phyloP scores from a whole-genome alignment of 2,797 vertebrate species.

The Oreortyx pictus region DNA sequence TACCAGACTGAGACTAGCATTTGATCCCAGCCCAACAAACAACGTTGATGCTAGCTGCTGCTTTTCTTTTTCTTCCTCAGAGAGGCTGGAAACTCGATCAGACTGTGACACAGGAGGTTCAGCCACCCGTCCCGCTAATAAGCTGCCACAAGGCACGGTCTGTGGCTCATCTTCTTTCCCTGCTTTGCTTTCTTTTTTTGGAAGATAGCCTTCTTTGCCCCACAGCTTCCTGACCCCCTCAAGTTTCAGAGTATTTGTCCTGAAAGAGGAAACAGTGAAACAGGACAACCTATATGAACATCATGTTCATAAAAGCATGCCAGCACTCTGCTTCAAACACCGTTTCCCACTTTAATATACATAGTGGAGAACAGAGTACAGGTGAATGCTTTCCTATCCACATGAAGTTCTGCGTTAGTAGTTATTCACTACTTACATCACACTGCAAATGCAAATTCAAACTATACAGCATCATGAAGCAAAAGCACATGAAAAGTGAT shows the following conservation, averaged over 20 bases:
- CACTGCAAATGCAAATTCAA: background rate
- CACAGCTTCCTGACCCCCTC: constrained; percentile 92
- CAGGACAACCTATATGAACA: background rate
- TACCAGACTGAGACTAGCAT: constrained; percentile 87
- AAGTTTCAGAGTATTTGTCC: constrained; percentile 86
- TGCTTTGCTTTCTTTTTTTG: constrained; percentile 81
- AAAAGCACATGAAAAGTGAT: background rate
- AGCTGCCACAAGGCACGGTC: constrained; percentile 62
- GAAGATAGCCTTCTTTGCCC: constrained; percentile 95
- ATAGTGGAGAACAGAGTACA: background rate
- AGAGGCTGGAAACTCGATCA: constrained; percentile 47
- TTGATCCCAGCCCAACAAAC: constrained; percentile 89
- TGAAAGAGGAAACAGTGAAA: constrained; percentile 47
- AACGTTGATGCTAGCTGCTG: constrained; percentile 90
- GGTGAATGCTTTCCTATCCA: background rate
- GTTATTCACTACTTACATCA: background rate
- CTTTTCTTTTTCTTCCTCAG: constrained; percentile 85
- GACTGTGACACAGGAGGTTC: background rate
- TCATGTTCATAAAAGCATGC: background rate
- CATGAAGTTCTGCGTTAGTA: background rate
- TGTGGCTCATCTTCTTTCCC: constrained; percentile 72
- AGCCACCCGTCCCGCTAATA: constrained; percentile 58
- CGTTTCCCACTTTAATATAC: background rate
- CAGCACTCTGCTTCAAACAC: background rate
- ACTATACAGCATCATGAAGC: background rate